A percentile compares a stretch with the other conserved stretches of the same genome.
phyloP scores from a whole-genome alignment of 35 echinoderm and acorn worm genomes.

The Acanthaster planci region DNA sequence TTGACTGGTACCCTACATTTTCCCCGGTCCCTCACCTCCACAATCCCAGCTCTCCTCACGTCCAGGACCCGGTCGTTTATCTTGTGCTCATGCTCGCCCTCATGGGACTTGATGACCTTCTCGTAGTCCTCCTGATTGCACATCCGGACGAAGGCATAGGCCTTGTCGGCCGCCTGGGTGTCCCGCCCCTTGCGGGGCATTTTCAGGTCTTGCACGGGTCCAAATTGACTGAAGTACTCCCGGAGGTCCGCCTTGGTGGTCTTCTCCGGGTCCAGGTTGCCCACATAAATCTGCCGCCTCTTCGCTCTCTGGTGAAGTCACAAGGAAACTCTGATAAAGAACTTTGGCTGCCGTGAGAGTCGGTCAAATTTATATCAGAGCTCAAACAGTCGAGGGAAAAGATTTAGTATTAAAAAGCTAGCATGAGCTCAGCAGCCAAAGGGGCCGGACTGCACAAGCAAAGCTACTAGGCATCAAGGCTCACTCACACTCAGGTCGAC shows the following conservation, averaged over 20 bases:
- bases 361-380: too few species aligned
- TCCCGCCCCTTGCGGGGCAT: not conserved
- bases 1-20: too few species aligned
- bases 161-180: not conserved
- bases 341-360: too few species aligned
- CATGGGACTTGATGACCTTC: not conserved
- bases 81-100: not conserved
- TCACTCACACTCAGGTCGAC: not conserved
- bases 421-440: too few species aligned
- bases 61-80: not conserved
- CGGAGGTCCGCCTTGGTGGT: not conserved
- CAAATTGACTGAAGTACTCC: not conserved
- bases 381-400: too few species aligned
- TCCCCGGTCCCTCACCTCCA: too few species aligned
- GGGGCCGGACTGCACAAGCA: too few species aligned
- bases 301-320: not conserved
- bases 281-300: not conserved
- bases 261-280: conserved; percentile 4
- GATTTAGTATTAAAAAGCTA: too few species aligned
- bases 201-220: not conserved
- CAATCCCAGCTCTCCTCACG: not conserved
- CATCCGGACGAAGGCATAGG: conserved; percentile 9
- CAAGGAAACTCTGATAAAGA: too few species aligned
- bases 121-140: not conserved
- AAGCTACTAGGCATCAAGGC: too few species aligned